phyloP scores from a whole-genome alignment of 2,888 invertebrate genomes.

The Spodoptera exigua region DNA sequence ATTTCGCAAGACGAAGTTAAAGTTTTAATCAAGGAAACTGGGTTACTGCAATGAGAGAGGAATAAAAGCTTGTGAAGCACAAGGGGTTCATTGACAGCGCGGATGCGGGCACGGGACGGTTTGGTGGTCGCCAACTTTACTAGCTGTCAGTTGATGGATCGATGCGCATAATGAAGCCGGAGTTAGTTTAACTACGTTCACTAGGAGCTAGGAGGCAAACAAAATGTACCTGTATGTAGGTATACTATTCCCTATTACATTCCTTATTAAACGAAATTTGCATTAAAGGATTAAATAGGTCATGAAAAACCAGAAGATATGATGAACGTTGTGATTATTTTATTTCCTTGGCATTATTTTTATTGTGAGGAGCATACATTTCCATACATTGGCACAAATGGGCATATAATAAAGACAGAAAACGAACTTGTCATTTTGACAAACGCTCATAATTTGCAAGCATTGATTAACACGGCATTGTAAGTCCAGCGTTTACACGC shows the following conservation, averaged over 20 bases:
- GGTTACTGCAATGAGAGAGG: conserved; percentile 36
- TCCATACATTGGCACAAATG: too few relatives aligned
- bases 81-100: conserved; percentile 52
- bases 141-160: conserved; percentile 36
- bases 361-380: too few relatives aligned
- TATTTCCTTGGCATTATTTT: too few relatives aligned
- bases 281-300: too few relatives aligned
- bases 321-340: too few relatives aligned
- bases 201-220: background rate
- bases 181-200: conserved; percentile 1
- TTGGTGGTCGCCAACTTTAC: conserved; percentile 31
- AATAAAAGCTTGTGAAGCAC: conserved; percentile 41
- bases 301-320: too few relatives aligned
- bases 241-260: too few relatives aligned
- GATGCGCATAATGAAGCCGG: conserved; percentile 17
- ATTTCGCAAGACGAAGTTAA: conserved; percentile 36
- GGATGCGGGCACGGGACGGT: conserved; percentile 34
- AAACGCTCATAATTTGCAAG: conserved; percentile 21
- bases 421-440: background rate
- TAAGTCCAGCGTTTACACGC: conserved; percentile 26
- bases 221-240: background rate
- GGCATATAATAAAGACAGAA: too few relatives aligned
- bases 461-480: conserved; percentile 49
- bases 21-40: conserved; percentile 38
- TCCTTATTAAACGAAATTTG: too few relatives aligned